These are phyloP conservation scores for Syngnathus rostellatus DNA, from an alignment of 2,797 vertebrate species.

Conservation along the genomic window DNA sequence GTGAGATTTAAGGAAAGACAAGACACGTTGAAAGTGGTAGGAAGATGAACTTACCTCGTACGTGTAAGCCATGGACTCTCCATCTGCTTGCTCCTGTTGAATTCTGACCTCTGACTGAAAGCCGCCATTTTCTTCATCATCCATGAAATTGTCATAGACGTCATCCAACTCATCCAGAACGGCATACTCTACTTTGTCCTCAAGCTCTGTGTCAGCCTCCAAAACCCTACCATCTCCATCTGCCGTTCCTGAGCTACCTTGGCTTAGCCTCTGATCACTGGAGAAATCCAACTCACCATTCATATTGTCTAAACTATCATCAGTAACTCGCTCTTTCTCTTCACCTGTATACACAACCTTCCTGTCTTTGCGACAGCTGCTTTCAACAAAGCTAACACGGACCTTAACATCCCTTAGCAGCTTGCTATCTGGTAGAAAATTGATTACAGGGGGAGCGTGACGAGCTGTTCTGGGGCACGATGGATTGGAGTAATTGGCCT, in stretches of 20 bases:
- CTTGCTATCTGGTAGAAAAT: constrained; percentile 92
- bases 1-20: background rate
- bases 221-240: constrained; percentile 60
- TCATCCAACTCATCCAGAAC: constrained; percentile 98
- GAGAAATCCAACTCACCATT: constrained; percentile 84
- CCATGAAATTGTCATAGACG: constrained; percentile 92
- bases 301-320: constrained; percentile 68
- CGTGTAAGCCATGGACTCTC: constrained; percentile 76
- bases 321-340: constrained; percentile 70
- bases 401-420: constrained; percentile 97
- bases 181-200: constrained; percentile 97
- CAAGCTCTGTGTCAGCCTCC: constrained; percentile 80
- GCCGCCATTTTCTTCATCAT: constrained; percentile 80
- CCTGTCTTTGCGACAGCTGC: constrained; percentile 90
- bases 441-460: constrained; percentile 86
- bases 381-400: constrained; percentile 91
- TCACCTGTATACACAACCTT: constrained; percentile 91
- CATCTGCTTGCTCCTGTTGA: constrained; percentile 88
- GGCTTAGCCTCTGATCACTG: constrained; percentile 66
- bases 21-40: background rate
- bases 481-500: constrained; percentile 67
- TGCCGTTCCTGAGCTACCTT: constrained; percentile 67
- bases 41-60: constrained; percentile 82
- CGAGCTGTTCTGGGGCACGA: constrained; percentile 91
- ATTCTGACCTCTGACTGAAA: constrained; percentile 89